Evolutionary conservation across 2,797 vertebrate genomes (phyloP), one percentile per base, ranked within the genome.

Genomic region (Anolis apletophallus): DNA sequence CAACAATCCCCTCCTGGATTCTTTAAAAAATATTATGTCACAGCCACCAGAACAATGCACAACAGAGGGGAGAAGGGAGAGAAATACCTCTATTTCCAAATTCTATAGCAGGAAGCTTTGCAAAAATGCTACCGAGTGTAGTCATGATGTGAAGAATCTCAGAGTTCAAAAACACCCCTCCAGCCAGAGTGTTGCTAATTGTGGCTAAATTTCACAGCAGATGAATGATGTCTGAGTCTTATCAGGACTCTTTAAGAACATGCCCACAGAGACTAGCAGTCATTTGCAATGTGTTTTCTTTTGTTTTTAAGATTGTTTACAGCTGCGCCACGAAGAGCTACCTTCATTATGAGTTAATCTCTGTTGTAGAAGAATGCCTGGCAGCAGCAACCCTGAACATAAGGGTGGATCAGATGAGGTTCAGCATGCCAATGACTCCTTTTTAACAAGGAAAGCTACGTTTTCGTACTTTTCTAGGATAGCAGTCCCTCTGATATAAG

Each of bases 261-360:
- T 61, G 5, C n/a, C 29, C 61, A 29, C 57, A 52, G 86, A 90
- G n/a, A 59, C 74, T 76, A 68, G 19, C 52, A 86, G 32, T 67
- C 23, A 84, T 0, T 50, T 72, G 59, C n/a, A 71, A 68, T 40
- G 75, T 68, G 3, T 73, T 80, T 89, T 84, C 50, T 23, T 90
- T 90, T 79, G 40, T 87, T 91, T 46, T 88, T 89, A 75, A 83
- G 40, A 11, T 1, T 69, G 52, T 67, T 90, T 87, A 6, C 72
- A 87, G 85, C 59, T 81, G 52, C 32, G 55, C 29, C 5, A 77
- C 85, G 80, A 88, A n/a, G 46, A 80, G 8, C 74, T 86, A 67
- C 19, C 32, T 83, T 85, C 87, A 64, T 77, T 72, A 55, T 85
- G 76, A 80, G 64, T 77, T 86, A 86, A 80, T 84, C 85, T 77